Percentiles rank a stretch among this genome's conserved stretches.
phyloP scores from a whole-genome alignment of 2,113 vertebrate species.

The Eubucco bourcierii region DNA sequence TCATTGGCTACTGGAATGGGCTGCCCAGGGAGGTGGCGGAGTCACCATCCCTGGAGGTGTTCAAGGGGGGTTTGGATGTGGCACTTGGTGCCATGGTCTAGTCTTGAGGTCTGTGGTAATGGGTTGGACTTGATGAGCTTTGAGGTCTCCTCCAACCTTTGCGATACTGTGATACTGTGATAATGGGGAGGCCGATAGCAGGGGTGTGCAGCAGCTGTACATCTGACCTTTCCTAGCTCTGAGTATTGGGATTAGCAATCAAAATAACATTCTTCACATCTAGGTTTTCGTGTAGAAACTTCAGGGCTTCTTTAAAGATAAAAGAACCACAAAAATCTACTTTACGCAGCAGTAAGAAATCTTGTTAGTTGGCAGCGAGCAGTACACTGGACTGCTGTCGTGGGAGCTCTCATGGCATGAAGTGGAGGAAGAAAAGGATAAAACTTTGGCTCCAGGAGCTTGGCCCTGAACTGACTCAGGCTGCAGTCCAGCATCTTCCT shows the following conservation, averaged over 20 bases:
- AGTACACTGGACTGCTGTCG: background rate
- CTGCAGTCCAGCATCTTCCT: background rate
- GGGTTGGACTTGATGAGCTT: too few species aligned
- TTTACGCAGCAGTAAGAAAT: background rate
- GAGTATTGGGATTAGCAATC: background rate
- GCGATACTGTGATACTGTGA: too few species aligned
- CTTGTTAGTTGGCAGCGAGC: background rate
- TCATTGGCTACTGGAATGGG: too few species aligned
- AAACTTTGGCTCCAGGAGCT: background rate
- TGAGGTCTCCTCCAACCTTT: too few species aligned
- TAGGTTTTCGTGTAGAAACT: accelerated
- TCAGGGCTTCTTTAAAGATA: background rate
- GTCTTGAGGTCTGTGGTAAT: too few species aligned
- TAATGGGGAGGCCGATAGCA: background rate
- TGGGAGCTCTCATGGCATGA: background rate
- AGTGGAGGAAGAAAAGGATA: accelerated
- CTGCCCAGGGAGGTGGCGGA: too few species aligned
- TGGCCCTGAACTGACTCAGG: background rate
- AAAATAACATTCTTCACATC: background rate
- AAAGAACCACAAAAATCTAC: background rate
- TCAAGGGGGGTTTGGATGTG: too few species aligned
- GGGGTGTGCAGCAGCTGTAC: background rate
- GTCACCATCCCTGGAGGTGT: too few species aligned
- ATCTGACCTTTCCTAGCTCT: background rate
- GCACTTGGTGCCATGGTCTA: too few species aligned